Percentiles rank a stretch among this genome's conserved stretches.
These are phyloP conservation scores for Diabrotica undecimpunctata DNA, from an alignment of 1,140 invertebrate species.

Conservation along the genomic window DNA sequence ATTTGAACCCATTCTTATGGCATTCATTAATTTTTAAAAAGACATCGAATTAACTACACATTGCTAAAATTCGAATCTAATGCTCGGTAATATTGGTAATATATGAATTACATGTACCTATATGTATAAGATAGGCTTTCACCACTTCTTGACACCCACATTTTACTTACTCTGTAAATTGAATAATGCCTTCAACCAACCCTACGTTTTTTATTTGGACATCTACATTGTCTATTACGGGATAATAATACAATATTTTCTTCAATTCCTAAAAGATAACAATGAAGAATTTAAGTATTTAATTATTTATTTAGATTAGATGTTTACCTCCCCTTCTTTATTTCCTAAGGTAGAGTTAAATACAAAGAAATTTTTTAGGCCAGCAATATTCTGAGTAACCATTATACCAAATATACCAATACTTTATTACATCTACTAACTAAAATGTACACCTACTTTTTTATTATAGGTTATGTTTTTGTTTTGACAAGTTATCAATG, in stretches of 20 bases:
- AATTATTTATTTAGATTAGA: not conserved
- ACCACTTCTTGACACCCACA: constrained; percentile 17
- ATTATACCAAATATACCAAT: constrained; percentile 4
- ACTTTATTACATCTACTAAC: not conserved
- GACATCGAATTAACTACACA: too few species aligned
- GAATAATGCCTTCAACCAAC: constrained; percentile 85
- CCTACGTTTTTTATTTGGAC: constrained; percentile 86
- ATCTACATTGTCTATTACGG: constrained; percentile 71
- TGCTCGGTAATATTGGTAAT: too few species aligned
- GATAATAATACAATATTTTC: constrained; percentile 85
- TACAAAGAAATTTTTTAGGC: constrained; percentile 41
- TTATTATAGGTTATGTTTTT: too few species aligned
- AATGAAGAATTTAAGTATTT: not conserved
- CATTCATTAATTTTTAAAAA: too few species aligned
- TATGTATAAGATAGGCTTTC: not conserved
- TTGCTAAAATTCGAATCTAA: too few species aligned
- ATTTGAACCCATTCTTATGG: too few species aligned
- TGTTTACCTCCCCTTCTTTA: constrained; percentile 39
- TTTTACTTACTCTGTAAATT: constrained; percentile 79
- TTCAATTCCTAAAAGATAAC: constrained; percentile 77
- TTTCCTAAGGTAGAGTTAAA: constrained; percentile 37
- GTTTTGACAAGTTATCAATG: too few species aligned
- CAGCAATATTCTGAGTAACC: constrained; percentile 17
- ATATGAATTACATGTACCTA: too few species aligned
- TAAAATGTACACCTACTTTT: too few species aligned